Conservation (phyloP, 2,113 vertebrate genomes). For the Rallus limicola region DNA sequence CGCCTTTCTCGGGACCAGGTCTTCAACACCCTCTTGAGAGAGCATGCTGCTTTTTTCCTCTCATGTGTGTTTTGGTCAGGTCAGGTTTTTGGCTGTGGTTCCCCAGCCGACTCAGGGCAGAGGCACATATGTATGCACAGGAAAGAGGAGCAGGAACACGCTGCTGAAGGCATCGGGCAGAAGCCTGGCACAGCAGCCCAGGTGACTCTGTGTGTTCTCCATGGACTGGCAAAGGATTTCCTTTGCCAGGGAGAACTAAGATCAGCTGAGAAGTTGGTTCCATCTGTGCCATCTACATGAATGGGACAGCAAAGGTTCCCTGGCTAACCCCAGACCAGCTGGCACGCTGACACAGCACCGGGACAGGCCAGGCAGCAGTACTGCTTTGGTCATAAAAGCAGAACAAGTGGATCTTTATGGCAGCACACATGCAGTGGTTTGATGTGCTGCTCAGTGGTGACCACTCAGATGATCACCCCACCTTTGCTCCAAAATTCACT, state of each 20-base stretch:
- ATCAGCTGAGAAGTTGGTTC: not conserved
- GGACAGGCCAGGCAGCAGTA: not conserved
- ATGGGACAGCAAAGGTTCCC: not conserved
- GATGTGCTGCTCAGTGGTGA: not conserved
- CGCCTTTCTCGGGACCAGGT: not conserved
- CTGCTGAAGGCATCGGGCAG: not conserved
- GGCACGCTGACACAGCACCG: not conserved
- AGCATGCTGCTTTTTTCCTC: not conserved
- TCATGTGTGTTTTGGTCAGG: not conserved
- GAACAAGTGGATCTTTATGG: not conserved
- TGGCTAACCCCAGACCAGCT: not conserved
- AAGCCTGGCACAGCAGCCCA: not conserved
- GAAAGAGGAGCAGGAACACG: not conserved
- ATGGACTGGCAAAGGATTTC: not conserved
- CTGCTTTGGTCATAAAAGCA: not conserved
- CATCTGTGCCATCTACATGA: not conserved
- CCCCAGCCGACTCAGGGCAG: not conserved
- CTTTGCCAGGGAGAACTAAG: not conserved
- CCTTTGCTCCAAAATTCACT: not conserved
- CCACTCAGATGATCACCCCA: not conserved
- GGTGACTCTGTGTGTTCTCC: not conserved
- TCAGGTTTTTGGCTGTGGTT: not conserved
- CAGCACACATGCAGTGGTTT: accelerated
- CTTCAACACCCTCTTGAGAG: not conserved
- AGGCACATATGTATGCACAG: accelerated